phyloP scores from a whole-genome alignment of 2,888 invertebrate species.

The Eumerus sabulonum region DNA sequence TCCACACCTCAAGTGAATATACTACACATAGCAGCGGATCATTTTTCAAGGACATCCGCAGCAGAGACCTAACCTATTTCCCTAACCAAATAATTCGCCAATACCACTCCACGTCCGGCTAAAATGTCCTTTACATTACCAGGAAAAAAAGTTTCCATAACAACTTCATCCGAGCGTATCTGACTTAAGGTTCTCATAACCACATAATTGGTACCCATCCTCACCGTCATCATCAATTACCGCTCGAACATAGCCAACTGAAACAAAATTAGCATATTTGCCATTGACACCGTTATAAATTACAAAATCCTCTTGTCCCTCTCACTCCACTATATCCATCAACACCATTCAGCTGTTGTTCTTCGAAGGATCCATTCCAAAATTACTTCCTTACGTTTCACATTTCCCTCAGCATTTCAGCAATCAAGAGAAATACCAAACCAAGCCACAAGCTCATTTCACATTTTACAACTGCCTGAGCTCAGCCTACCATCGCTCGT shows the following conservation, averaged over 20 bases:
- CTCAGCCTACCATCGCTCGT: no score
- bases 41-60: no score
- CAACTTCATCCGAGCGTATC: conserved; percentile 37
- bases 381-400: conserved; percentile 37
- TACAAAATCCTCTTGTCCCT: conserved; percentile 35
- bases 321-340: background rate
- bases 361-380: conserved; percentile 17
- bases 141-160: conserved; percentile 14
- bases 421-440: conserved; percentile 56
- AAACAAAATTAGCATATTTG: conserved; percentile 66
- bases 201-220: conserved; percentile 45
- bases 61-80: no score
- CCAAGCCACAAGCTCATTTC: conserved; percentile 23
- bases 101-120: no score
- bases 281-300: conserved; percentile 65
- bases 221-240: conserved; percentile 54
- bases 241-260: conserved; percentile 53
- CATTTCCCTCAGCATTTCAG: conserved; percentile 11
- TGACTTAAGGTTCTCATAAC: conserved; percentile 43
- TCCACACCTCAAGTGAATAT: no score
- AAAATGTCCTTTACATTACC: background rate
- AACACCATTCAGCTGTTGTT: conserved; percentile 12
- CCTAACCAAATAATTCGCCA: no score
- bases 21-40: no score
- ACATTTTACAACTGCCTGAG: no score